Evolutionary conservation across 2,888 invertebrate genomes (phyloP).

Genomic region (Leptinotarsa rubiginosa): DNA sequence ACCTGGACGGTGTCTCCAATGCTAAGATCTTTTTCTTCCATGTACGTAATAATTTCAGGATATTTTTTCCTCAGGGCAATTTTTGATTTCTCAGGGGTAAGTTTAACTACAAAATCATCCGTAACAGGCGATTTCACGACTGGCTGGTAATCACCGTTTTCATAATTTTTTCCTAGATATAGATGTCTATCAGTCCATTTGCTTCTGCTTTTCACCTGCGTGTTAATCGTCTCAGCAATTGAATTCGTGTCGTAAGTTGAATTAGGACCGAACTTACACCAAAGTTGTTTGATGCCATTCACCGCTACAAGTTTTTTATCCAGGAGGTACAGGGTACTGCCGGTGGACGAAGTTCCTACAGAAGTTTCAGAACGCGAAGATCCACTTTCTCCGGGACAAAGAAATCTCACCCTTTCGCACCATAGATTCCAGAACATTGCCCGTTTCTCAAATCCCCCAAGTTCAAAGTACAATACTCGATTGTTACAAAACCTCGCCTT

Average conservation of each 20-base stretch:
- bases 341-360: slow-evolving; percentile 67
- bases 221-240: slow-evolving; percentile 40
- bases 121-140: slow-evolving; percentile 60
- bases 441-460: slow-evolving; percentile 72
- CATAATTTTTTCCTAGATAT: slow-evolving; percentile 69
- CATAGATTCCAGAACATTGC: slow-evolving; percentile 73
- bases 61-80: slow-evolving; percentile 17
- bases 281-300: slow-evolving; percentile 59
- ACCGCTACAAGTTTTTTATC: slow-evolving; percentile 57
- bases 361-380: slow-evolving; percentile 70
- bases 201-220: slow-evolving; percentile 44
- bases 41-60: slow-evolving; percentile 35
- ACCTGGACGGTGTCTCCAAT: slow-evolving; percentile 75
- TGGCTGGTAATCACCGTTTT: slow-evolving; percentile 62
- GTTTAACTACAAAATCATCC: slow-evolving; percentile 56
- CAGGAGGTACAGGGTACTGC: slow-evolving; percentile 66
- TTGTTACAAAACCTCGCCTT: slow-evolving; percentile 71
- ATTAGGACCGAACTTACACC: slow-evolving; percentile 63
- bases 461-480: slow-evolving; percentile 74
- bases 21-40: slow-evolving; percentile 83
- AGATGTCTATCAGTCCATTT: slow-evolving; percentile 71
- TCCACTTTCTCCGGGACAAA: slow-evolving; percentile 63
- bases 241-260: slow-evolving; percentile 49
- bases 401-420: slow-evolving; percentile 69
- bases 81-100: slow-evolving; percentile 19